Base-by-base conservation (phyloP, 2,797 vertebrate genomes). In the Pseudochromis fuscus region DNA sequence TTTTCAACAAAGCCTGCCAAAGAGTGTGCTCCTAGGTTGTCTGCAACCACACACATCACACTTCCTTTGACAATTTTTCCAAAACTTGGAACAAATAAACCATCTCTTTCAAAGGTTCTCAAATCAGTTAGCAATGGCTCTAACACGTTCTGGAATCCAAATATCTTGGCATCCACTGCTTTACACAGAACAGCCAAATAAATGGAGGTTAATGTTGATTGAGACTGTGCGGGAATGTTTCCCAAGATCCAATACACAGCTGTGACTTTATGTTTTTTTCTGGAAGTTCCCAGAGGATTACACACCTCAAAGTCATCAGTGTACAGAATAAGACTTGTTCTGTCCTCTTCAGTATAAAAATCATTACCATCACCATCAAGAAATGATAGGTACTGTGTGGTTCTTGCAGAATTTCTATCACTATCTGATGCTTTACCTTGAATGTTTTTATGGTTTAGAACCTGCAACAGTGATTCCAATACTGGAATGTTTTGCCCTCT, bases 191-290 rank as follows among this genome's bases (percentile, higher is more conserved):
- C 2, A 1, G 55, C 55, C 1, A 74, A 2, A 5, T 44, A 27
- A 6, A 67, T 55, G 0, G 49, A 61, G 19, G 24, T 4, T 4
- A 61, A 18, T 38, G 30, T 7, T 2, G 25, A 55, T 2, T n/a
- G 15, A 5, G 1, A 49, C 3, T 13, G 9, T 1, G 7, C 13
- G 33, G 53, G 53, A 25, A 58, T 5, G 25, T 70, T 70, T 42
- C 35, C 66, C 21, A 60, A 37, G 0, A 57, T 2, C 70, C 61
- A 65, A 65, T 73, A 67, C 2, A 75, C 57, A 7, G 56, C 42
- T 2, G 9, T 13, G 12, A 45, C 2, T 23, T 60, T 60, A n/a
- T 58, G 56, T 1, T 65, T 50, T 63, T 60, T 73, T 13, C 9
- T 0, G 0, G 55, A 53, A 0, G 48, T 74, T 0, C 55, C 31